Base-by-base conservation (phyloP, 2,797 vertebrate genomes). In the Takifugu rubripes region DNA sequence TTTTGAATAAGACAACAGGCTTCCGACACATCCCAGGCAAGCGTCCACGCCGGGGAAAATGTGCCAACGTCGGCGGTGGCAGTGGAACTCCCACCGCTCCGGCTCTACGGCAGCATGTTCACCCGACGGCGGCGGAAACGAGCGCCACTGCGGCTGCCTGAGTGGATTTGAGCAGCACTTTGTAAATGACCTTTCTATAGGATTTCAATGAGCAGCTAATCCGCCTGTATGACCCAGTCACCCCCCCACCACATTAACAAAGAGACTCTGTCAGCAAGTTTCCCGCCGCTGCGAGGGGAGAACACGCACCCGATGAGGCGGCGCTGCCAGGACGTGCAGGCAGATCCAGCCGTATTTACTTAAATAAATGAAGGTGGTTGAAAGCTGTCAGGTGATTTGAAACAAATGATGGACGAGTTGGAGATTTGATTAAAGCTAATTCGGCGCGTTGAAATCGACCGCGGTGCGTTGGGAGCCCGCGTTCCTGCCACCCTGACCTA, bases 201-300 rank as follows among this genome's bases (percentile, higher is more conserved):
- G 83, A 87, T 85, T 87, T 84, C 86, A 87, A 82, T 84, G 68
- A 86, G 64, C 58, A 58, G 21, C 78, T 87, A 87, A 88, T 87
- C 81, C 79, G 81, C 64, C 65, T 52, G 55, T 65, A 52, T 82
- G 83, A 89, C 81, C 82, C 43, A 56, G 67, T 77, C 74, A 72
- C 68, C 82, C 48, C 25, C 56, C 16, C 29, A 7, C 8, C 49
- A 54, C 17, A 55, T 79, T 75, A 75, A 88, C 84, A 90, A 85
- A 84, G 81, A 77, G 75, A 59, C 60, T 74, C 83, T 82, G 82
- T 89, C 87, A 88, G 81, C 75, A 14, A 44, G 59, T 83, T 75
- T 65, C 55, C 53, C 61, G 71, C 56, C 21, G 62, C 62, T 43
- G 68, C 57, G 70, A 73, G 75, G 54, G 52, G 31, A 61, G 42